Evolutionary conservation across 2,888 invertebrate genomes (phyloP).

Genomic region (Mimumesa dahlbomi): DNA sequence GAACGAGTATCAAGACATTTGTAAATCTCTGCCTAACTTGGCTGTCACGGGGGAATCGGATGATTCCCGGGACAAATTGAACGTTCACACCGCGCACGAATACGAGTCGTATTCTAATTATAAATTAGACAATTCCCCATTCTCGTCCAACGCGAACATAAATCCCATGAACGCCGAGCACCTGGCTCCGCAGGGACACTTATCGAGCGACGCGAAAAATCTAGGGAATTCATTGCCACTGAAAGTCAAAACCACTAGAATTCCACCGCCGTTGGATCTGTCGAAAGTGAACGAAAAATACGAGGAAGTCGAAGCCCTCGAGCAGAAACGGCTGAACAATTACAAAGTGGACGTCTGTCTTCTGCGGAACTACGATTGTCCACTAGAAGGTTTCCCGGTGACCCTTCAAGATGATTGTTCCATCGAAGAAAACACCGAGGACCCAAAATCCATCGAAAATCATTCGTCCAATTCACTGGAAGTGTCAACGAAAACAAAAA

Average conservation of each 20-base stretch:
- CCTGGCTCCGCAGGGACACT: too few relatives aligned
- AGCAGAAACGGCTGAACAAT: slow-evolving; percentile 58
- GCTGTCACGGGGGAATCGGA: not conserved
- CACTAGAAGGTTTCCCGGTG: slow-evolving; percentile 47
- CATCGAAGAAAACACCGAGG: slow-evolving; percentile 8
- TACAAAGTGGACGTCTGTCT: slow-evolving; percentile 65
- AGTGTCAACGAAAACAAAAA: not conserved
- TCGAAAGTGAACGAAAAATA: slow-evolving; percentile 58
- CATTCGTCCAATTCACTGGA: not conserved
- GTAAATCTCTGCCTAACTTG: slow-evolving; percentile 37
- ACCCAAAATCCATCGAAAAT: too few relatives aligned
- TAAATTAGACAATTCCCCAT: too few relatives aligned
- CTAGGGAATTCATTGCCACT: not conserved
- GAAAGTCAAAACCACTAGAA: slow-evolving; percentile 18
- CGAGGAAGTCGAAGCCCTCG: slow-evolving; percentile 58
- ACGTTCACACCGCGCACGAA: not conserved
- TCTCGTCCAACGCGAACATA: too few relatives aligned
- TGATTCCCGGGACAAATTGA: not conserved
- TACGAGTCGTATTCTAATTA: not conserved
- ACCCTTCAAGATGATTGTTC: slow-evolving; percentile 21
- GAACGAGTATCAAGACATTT: not conserved
- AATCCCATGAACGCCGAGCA: too few relatives aligned
- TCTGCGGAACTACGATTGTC: slow-evolving; percentile 58
- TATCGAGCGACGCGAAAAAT: too few relatives aligned
- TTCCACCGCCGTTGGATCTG: slow-evolving; percentile 67